Evolutionary conservation across 2,888 invertebrate species (phyloP).

Genomic region (Drosophila siamana): DNA sequence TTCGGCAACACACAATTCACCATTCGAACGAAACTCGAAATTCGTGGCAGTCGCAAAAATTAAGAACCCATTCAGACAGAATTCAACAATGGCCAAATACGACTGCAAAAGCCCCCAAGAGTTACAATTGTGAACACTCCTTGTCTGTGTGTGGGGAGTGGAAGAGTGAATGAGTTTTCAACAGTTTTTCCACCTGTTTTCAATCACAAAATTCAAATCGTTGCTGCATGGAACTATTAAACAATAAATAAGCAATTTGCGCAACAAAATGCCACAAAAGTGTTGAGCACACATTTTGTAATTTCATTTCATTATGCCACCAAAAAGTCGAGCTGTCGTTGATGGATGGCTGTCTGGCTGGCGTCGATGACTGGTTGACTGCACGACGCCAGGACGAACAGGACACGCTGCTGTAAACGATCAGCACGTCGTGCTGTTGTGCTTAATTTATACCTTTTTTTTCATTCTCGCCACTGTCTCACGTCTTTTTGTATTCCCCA

Average conservation of each 20-base stretch:
- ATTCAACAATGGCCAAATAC: constrained; percentile 29
- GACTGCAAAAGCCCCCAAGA: not conserved
- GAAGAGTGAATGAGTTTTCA: too few species aligned
- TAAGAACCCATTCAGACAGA: constrained; percentile 39
- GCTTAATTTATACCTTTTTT: constrained; percentile 37
- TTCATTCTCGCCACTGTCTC: constrained; percentile 22
- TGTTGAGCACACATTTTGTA: constrained; percentile 67
- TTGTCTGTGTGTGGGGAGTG: too few species aligned
- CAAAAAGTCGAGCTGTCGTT: constrained; percentile 47
- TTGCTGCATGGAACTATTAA: constrained; percentile 76
- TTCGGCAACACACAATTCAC: constrained; percentile 31
- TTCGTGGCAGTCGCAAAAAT: constrained; percentile 28
- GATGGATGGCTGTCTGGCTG: constrained; percentile 47
- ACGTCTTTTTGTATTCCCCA: not conserved
- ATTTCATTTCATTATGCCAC: constrained; percentile 76
- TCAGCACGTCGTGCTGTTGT: constrained; percentile 29
- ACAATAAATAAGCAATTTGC: constrained; percentile 82
- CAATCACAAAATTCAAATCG: constrained; percentile 52
- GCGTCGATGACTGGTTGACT: constrained; percentile 32
- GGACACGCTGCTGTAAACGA: constrained; percentile 19
- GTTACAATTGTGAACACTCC: not conserved
- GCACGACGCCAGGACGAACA: constrained; percentile 21
- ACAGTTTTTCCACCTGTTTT: constrained; percentile 35
- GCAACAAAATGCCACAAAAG: constrained; percentile 62
- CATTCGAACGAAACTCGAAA: too few species aligned